Evolutionary conservation across 2,888 invertebrate species (phyloP), one percentile per base, ranked within the genome.

Genomic region (Lasioglossum marginatum): DNA sequence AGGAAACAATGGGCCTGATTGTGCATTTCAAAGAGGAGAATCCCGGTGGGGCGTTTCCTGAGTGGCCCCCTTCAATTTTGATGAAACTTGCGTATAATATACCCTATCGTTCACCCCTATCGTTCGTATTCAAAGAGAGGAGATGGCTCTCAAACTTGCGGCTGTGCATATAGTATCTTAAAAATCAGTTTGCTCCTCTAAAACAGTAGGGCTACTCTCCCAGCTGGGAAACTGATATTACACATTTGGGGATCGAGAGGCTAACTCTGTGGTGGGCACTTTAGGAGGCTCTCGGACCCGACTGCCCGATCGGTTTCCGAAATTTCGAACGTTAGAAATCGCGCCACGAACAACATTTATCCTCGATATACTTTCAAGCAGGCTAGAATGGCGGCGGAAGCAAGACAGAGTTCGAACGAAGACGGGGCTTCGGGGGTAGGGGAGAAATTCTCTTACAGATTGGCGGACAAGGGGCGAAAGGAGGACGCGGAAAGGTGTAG

Each of bases 271-370:
- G 63, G 16, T 31, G 31, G 31, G 31, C 16, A 16, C 6, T 31
- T 16, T 16, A 2, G 19, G 19, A 63, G 31, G 1, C 19, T 37
- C 23, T 37, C 23, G 23, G 1, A 23, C 4, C 8, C 68, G 37
- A 34, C 31, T 27, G 27, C 48, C n/a, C n/a, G 60, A 86, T 86
- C 80, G 80, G 78, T 72, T 77, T 23, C 45, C 74, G 77, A 89
- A 87, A 85, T 79, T 87, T 86, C 88, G 86, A 84, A 83, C 31
- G 63, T 19, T 31, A 31, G 31, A 63, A 63, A 31, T 73, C 77
- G 66, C 87, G 34, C 31, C 68, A 48, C 34, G 76, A 57, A 60
- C 60, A 79, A 79, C 83, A 78, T 88, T 77, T 83, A 57, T 72
- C 81, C 82, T 72, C 78, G 82, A 76, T 74, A 63, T 74, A 57